Conservation (phyloP, 2,113 vertebrate species). For the Phyllostomus hastatus region DNA sequence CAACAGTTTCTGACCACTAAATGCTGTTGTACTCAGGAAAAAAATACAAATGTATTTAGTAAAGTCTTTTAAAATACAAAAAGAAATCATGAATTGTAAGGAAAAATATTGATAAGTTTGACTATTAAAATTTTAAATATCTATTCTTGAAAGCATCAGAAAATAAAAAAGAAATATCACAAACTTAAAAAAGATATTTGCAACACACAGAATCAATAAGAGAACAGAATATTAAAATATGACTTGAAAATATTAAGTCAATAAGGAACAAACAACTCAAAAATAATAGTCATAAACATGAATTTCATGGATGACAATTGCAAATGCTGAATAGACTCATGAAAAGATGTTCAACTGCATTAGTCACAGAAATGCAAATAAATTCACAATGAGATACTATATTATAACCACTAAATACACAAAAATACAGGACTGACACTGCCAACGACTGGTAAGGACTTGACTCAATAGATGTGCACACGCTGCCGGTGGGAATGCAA, state of each 20-base stretch:
- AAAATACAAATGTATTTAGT: neutral
- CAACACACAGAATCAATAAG: neutral
- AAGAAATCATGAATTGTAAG: neutral
- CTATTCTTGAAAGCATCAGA: neutral
- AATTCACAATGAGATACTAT: neutral
- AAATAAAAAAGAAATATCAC: neutral
- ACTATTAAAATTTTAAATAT: neutral
- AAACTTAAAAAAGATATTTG: neutral
- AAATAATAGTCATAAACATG: neutral
- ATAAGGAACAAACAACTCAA: neutral
- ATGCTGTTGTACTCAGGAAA: constrained; percentile 64
- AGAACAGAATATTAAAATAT: neutral
- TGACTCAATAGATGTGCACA: neutral
- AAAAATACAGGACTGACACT: neutral
- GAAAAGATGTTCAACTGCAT: neutral
- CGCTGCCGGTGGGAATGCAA: neutral
- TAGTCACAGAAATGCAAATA: neutral
- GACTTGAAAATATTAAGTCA: neutral
- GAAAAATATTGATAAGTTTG: neutral
- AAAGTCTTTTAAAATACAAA: neutral
- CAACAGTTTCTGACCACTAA: constrained; percentile 75
- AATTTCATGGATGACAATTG: neutral
- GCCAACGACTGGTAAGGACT: neutral
- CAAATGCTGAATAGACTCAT: neutral
- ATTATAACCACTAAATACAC: neutral